These are phyloP conservation scores for Stomatorhinus ivindoensis DNA, from an alignment of 2,113 vertebrate species.

Conservation along the genomic window DNA sequence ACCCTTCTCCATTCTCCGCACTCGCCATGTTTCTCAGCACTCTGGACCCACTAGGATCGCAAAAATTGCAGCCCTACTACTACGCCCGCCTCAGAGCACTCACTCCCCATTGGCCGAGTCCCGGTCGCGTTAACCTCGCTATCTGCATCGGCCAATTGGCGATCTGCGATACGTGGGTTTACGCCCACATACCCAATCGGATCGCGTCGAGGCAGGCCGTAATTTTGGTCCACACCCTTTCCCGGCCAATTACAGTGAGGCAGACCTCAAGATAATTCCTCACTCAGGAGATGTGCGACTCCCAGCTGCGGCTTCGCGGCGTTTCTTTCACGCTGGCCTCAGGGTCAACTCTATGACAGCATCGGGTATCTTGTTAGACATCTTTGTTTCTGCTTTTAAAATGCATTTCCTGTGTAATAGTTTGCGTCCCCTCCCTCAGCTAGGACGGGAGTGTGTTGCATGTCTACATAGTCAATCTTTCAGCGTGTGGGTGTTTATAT, in stretches of 20 bases:
- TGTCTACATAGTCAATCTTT: neutral
- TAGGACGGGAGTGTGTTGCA: neutral
- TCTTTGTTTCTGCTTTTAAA: neutral
- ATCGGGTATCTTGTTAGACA: neutral
- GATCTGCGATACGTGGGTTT: neutral
- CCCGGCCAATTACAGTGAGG: conserved; percentile 31
- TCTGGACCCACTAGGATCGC: conserved; percentile 36
- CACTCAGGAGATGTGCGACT: neutral
- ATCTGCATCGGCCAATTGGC: conserved; percentile 41
- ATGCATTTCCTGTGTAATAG: neutral
- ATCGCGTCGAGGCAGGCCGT: conserved; percentile 13
- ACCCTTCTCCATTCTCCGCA: conserved; percentile 37
- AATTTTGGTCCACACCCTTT: conserved; percentile 52
- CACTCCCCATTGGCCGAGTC: conserved; percentile 18
- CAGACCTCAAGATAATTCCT: neutral
- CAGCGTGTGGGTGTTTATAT: neutral
- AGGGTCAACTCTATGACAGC: neutral
- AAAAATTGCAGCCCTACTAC: conserved; percentile 41
- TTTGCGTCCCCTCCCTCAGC: neutral
- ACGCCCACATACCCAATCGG: conserved; percentile 34
- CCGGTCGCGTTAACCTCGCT: conserved; percentile 28
- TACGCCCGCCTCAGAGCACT: conserved; percentile 26
- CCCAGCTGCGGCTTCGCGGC: neutral
- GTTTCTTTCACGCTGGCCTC: neutral
- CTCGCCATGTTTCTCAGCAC: conserved; percentile 59